Percentiles rank a stretch among this genome's conserved stretches.
These are phyloP conservation scores for Mastacembelus armatus DNA, from an alignment of 2,797 vertebrate genomes.

Conservation along the genomic window DNA sequence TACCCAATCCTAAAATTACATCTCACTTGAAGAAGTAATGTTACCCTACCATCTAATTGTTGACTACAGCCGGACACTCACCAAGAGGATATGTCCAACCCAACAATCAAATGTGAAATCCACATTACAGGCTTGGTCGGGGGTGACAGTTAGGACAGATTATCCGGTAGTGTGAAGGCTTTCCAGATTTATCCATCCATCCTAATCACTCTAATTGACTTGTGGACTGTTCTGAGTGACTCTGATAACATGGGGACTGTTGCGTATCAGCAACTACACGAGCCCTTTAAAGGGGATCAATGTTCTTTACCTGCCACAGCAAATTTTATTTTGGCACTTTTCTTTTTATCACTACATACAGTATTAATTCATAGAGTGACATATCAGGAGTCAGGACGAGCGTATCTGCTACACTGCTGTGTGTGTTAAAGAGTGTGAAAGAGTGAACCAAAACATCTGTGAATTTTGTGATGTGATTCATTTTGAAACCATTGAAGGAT, in stretches of 20 bases:
- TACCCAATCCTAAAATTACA: slow-evolving; percentile 18
- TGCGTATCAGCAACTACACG: background rate
- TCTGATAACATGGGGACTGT: slow-evolving; percentile 40
- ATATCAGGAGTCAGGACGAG: slow-evolving; percentile 40
- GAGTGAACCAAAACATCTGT: background rate
- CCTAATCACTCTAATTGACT: slow-evolving; percentile 68
- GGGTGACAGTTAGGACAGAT: slow-evolving; percentile 54
- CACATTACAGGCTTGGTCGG: slow-evolving; percentile 40
- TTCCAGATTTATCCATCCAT: slow-evolving; percentile 66
- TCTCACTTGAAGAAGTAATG: slow-evolving; percentile 22
- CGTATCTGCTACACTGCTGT: slow-evolving; percentile 2
- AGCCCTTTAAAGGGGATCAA: slow-evolving; percentile 36
- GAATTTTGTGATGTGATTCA: background rate
- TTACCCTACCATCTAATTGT: slow-evolving; percentile 33
- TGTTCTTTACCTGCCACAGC: slow-evolving; percentile 46
- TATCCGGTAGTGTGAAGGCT: slow-evolving; percentile 60
- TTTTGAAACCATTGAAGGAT: slow-evolving; percentile 13
- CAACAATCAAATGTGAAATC: slow-evolving; percentile 52
- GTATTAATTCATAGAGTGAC: slow-evolving; percentile 30
- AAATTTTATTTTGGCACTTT: slow-evolving; percentile 15
- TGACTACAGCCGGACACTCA: slow-evolving; percentile 28
- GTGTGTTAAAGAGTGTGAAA: slow-evolving; percentile 2
- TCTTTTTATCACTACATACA: slow-evolving; percentile 30
- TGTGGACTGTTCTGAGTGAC: slow-evolving; percentile 39
- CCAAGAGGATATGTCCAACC: slow-evolving; percentile 29